Evolutionary conservation across 2,888 invertebrate genomes (phyloP).

Genomic region (Cerastis rubricosa): DNA sequence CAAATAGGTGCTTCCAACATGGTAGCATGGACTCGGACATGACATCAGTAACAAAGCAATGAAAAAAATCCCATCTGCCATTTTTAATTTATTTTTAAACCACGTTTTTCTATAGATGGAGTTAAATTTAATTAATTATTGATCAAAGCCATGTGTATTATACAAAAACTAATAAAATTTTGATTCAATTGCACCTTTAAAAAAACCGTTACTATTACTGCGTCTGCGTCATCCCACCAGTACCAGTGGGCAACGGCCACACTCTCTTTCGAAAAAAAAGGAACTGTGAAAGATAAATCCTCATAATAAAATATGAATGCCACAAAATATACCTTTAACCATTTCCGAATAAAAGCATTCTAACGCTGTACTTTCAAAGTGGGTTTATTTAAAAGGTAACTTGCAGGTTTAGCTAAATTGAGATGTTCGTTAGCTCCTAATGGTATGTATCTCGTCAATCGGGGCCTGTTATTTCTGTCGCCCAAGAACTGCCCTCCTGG

Average conservation of each 20-base stretch:
- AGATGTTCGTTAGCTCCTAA: slow-evolving; percentile 86
- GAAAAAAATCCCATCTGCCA: background rate
- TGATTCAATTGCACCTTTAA: background rate
- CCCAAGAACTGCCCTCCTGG: slow-evolving; percentile 69
- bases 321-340: slow-evolving; percentile 15
- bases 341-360: slow-evolving; percentile 56
- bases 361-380: slow-evolving; percentile 55
- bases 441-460: slow-evolving; percentile 84
- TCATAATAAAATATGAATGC: background rate
- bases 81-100: background rate
- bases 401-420: slow-evolving; percentile 83
- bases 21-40: background rate
- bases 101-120: background rate
- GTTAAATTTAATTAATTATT: too few species aligned
- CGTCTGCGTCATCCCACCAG: background rate
- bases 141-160: background rate
- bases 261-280: background rate
- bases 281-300: background rate
- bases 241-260: background rate
- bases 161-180: too few species aligned
- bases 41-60: background rate
- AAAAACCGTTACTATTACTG: background rate
- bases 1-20: background rate
- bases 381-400: slow-evolving; percentile 66
- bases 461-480: slow-evolving; percentile 80